Conservation (phyloP, 64 coral and sea anemone species). For the Montipora efflorescens region DNA sequence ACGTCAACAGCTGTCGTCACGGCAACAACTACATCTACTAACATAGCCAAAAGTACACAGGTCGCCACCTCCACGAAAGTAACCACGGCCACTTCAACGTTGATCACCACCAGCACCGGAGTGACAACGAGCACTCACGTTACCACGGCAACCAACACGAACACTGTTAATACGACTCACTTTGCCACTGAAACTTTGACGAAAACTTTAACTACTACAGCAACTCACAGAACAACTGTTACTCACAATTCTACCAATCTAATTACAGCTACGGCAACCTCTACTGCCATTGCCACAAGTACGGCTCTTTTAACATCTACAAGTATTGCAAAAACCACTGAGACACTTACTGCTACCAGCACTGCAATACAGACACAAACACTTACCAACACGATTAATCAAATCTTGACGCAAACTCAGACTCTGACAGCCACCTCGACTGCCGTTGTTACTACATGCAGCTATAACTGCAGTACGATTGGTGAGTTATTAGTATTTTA, state of each 20-base stretch:
- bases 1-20: constrained; percentile 27
- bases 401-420: constrained; percentile 27
- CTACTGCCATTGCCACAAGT: constrained; percentile 21
- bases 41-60: background rate
- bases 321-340: constrained; percentile 25
- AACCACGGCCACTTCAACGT: background rate
- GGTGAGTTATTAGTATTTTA: background rate
- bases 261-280: constrained; percentile 42
- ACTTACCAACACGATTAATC: constrained; percentile 20
- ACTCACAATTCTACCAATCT: constrained; percentile 30
- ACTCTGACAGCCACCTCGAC: constrained; percentile 57
- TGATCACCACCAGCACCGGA: constrained; percentile 17
- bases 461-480: constrained; percentile 6
- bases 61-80: background rate
- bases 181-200: constrained; percentile 21
- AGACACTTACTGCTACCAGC: constrained; percentile 29
- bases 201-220: constrained; percentile 40
- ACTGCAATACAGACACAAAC: constrained; percentile 22
- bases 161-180: constrained; percentile 15
- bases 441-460: constrained; percentile 35
- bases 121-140: constrained; percentile 23
- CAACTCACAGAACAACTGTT: constrained; percentile 4
- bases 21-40: background rate
- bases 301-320: constrained; percentile 34
- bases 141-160: constrained; percentile 44